Conservation (phyloP, 2,888 invertebrate genomes). For the Incurvaria masculella region DNA sequence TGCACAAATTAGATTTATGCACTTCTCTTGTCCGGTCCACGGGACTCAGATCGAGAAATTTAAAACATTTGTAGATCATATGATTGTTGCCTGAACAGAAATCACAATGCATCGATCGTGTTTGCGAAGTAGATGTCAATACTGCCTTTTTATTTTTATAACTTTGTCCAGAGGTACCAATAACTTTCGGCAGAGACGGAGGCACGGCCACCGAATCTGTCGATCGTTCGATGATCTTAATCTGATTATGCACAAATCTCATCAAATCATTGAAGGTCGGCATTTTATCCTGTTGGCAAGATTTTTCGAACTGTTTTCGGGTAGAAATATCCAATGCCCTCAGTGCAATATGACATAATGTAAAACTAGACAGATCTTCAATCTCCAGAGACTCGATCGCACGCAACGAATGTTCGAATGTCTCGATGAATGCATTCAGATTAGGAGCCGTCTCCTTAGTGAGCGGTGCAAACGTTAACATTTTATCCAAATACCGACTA, state of each 20-base stretch:
- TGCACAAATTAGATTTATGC: too few species aligned
- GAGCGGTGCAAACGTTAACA: not conserved
- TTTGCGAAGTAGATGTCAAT: too few species aligned
- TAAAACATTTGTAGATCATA: too few species aligned
- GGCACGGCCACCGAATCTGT: too few species aligned
- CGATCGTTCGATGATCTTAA: not conserved
- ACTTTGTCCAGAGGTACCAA: too few species aligned
- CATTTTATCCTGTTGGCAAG: not conserved
- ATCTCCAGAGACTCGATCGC: constrained; percentile 10
- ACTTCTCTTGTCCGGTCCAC: too few species aligned
- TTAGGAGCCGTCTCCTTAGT: not conserved
- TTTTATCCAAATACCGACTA: constrained; percentile 9
- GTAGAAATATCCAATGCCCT: not conserved
- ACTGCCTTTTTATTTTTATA: too few species aligned
- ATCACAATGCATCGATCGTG: too few species aligned
- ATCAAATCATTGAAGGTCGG: not conserved
- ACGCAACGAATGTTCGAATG: constrained; percentile 10
- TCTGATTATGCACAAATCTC: not conserved
- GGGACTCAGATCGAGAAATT: too few species aligned
- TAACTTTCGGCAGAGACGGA: too few species aligned
- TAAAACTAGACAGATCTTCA: constrained; percentile 5
- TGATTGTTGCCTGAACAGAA: too few species aligned
- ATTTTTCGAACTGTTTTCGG: not conserved
- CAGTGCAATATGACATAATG: constrained; percentile 10
- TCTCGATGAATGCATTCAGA: constrained; percentile 7